Base-by-base conservation (phyloP, 2,797 vertebrate genomes). In the Anolis apletophallus region DNA sequence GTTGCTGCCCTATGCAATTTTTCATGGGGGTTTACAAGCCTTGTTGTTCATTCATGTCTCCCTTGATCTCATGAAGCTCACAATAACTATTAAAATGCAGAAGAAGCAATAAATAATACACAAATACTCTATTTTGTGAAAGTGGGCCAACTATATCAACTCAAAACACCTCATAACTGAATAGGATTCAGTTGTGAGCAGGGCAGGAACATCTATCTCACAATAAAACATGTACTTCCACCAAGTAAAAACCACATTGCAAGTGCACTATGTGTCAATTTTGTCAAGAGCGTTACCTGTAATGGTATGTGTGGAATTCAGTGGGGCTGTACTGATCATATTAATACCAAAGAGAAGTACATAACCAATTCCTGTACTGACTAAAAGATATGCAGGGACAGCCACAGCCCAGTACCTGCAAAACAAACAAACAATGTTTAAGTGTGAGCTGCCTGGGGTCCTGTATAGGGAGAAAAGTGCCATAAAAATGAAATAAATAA, bases 341-440 rank as follows among this genome's bases (percentile, higher is more conserved):
- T 99, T 99, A 55, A 99, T 91, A 52, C 98, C 99, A 69, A 99
- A 98, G 80, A 99, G 95, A 89, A 99, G 88, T 36, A 99, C 34
- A 0, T 96, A 90, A 73, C 81, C 94, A 23, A 98, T 94, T 10
- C 89, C 93, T 68, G 98, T 0, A 1, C 95, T 91, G 19, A 99
- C 98, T 88, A 99, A 95, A 34, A 99, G 94, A 88, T 99, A 98
- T 6, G 97, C 96, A 2, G 98, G 99, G 80, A 97, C 72, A 0
- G 98, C 98, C 21, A 99, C 96, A 32, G 98, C 98, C 99, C 98
- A 99, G 52, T 99, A 99, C 19, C 99, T 99, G 88, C 5, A 50
- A 68, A 73, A 26, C 3, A 55, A n/a, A 80, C 19, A 50, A 50
- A 3, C 54, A 74, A 57, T 14, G 69, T 23, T 46, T 46, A 46